A percentile compares a stretch with the other conserved stretches of the same genome.
These are phyloP conservation scores for Nemopilema nomurai DNA, from an alignment of 30 jellyfish, hydroid and myxozoan genomes.

Conservation along the genomic window DNA sequence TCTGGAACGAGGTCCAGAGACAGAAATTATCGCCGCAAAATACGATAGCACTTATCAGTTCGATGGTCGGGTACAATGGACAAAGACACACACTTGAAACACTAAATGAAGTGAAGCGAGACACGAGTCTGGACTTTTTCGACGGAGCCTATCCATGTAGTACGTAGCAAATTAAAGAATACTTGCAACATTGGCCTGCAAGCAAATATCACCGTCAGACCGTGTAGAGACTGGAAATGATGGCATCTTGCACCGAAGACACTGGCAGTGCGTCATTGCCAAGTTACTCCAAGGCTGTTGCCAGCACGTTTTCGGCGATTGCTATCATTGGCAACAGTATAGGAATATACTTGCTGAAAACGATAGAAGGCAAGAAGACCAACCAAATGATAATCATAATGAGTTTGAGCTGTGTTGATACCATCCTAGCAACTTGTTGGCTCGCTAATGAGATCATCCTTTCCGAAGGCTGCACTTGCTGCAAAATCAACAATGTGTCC, in stretches of 20 bases:
- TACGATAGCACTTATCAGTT: too few relatives aligned
- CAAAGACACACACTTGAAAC: too few relatives aligned
- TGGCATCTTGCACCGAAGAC: neutral
- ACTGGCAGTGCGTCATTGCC: neutral
- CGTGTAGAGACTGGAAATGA: neutral
- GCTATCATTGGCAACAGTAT: constrained; percentile 2
- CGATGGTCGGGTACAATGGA: too few relatives aligned
- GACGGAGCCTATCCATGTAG: too few relatives aligned
- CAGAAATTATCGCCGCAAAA: too few relatives aligned
- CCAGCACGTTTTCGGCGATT: neutral
- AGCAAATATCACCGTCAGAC: too few relatives aligned
- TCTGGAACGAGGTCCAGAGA: too few relatives aligned
- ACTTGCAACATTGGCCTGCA: too few relatives aligned
- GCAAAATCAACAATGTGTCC: neutral
- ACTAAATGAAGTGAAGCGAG: too few relatives aligned
- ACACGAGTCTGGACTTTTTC: too few relatives aligned
- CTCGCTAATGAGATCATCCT: neutral
- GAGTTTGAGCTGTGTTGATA: constrained; percentile 8
- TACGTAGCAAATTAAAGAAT: too few relatives aligned
- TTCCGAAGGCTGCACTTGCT: neutral
- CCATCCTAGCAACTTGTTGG: neutral
- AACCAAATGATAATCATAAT: constrained; percentile 10
- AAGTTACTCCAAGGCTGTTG: neutral
- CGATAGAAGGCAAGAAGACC: neutral
- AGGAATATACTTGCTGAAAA: constrained; percentile 1